Conservation (phyloP, 2,888 invertebrate genomes). For the Eupithecia inturbata region DNA sequence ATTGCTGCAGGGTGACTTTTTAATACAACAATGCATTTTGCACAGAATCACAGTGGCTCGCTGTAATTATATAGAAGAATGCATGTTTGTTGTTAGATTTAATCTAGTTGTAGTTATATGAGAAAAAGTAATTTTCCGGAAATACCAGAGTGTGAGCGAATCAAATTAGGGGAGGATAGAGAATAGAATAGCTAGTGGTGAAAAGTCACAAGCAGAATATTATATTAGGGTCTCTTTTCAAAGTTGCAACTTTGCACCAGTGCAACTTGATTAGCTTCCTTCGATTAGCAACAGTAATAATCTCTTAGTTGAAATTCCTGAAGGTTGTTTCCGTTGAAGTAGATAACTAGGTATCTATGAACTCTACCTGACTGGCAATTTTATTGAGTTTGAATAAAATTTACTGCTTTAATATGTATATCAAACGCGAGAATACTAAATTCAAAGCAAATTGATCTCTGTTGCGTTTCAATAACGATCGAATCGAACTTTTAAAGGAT, state of each 20-base stretch:
- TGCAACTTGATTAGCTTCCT: not conserved
- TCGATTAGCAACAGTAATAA: not conserved
- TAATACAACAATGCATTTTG: conserved; percentile 44
- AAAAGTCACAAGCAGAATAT: not conserved
- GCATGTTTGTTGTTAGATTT: conserved; percentile 39
- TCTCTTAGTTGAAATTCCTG: not conserved
- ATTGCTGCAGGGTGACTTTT: conserved; percentile 37
- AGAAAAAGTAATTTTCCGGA: conserved; percentile 2
- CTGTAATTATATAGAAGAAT: conserved; percentile 38
- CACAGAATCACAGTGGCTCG: conserved; percentile 36
- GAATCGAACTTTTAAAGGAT: conserved; percentile 1
- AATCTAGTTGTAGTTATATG: conserved; percentile 31
- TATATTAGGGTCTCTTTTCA: not conserved
- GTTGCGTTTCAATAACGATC: not conserved
- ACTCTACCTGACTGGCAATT: not conserved
- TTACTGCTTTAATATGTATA: not conserved
- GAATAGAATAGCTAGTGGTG: no score
- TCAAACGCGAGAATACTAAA: not conserved
- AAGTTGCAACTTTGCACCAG: not conserved
- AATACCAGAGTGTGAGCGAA: not conserved
- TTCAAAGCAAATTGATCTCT: conserved; percentile 12
- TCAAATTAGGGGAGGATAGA: not conserved
- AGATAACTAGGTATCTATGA: not conserved
- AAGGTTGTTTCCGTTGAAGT: not conserved
- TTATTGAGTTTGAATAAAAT: conserved; percentile 7